phyloP scores from a whole-genome alignment of 2,888 invertebrate species.

The Adelphocoris suturalis region DNA sequence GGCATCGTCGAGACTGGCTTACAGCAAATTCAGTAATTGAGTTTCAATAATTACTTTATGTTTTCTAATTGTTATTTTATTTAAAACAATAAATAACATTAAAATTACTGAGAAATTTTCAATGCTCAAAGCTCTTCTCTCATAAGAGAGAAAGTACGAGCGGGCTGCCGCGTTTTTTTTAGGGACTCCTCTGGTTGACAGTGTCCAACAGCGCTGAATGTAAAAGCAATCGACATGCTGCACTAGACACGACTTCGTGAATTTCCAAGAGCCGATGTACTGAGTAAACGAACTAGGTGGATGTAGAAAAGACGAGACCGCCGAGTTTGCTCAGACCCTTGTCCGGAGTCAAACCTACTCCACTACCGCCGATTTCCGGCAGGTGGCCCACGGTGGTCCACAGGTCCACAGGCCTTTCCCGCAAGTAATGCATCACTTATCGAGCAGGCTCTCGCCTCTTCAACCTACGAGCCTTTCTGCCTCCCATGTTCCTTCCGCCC shows the following conservation, averaged over 20 bases:
- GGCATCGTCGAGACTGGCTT: no score
- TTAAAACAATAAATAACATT: no score
- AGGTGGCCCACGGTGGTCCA: conserved; percentile 18
- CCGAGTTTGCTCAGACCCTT: not conserved
- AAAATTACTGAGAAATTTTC: no score
- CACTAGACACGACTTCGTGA: not conserved
- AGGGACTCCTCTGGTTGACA: no score
- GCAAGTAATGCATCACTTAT: conserved; percentile 50
- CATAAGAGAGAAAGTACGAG: no score
- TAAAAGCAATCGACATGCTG: not conserved
- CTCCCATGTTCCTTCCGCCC: not conserved
- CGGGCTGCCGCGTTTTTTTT: no score
- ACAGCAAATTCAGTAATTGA: no score
- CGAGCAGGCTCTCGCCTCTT: conserved; percentile 18
- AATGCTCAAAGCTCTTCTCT: no score
- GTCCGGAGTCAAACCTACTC: not conserved
- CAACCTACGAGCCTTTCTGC: not conserved
- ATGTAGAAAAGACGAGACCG: not conserved
- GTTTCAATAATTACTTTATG: no score
- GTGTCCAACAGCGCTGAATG: no score
- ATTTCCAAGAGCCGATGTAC: not conserved
- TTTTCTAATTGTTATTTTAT: no score
- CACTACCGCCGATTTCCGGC: not conserved
- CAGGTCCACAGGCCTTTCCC: not conserved
- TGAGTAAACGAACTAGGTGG: not conserved